Evolutionary conservation across 2,888 invertebrate genomes (phyloP).

Genomic region (Pollenia griseotomentosa): DNA sequence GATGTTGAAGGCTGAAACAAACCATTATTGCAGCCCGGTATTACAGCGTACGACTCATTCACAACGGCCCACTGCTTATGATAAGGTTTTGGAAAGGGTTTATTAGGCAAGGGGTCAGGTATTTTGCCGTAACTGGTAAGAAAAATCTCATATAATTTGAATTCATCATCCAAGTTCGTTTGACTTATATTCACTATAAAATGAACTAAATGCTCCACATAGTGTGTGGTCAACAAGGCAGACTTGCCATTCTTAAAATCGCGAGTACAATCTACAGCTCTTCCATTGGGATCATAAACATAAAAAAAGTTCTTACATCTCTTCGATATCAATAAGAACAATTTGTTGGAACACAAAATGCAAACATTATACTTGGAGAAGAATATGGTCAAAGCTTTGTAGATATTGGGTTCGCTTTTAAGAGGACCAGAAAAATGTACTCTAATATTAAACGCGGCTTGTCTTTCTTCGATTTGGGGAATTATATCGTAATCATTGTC

Average conservation of each 20-base stretch:
- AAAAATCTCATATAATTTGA: constrained; percentile 80
- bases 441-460: constrained; percentile 78
- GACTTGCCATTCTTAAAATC: constrained; percentile 85
- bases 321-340: constrained; percentile 84
- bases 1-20: constrained; percentile 78
- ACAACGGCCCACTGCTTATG: constrained; percentile 80
- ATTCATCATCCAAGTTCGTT: constrained; percentile 76
- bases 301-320: constrained; percentile 85
- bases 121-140: constrained; percentile 80
- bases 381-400: constrained; percentile 79
- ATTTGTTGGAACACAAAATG: constrained; percentile 77
- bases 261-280: constrained; percentile 78
- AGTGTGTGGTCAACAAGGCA: constrained; percentile 83
- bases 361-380: constrained; percentile 79
- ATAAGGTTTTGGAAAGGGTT: constrained; percentile 62
- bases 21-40: constrained; percentile 80
- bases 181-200: constrained; percentile 80
- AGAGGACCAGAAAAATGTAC: constrained; percentile 78
- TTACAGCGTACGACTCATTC: constrained; percentile 80
- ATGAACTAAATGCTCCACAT: constrained; percentile 81
- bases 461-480: constrained; percentile 78
- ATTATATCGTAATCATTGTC: constrained; percentile 80
- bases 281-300: constrained; percentile 87
- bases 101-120: constrained; percentile 70
- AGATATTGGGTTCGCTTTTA: constrained; percentile 79